These are phyloP conservation scores for Myopa tessellatipennis DNA, from an alignment of 2,888 invertebrate species.

Conservation along the genomic window DNA sequence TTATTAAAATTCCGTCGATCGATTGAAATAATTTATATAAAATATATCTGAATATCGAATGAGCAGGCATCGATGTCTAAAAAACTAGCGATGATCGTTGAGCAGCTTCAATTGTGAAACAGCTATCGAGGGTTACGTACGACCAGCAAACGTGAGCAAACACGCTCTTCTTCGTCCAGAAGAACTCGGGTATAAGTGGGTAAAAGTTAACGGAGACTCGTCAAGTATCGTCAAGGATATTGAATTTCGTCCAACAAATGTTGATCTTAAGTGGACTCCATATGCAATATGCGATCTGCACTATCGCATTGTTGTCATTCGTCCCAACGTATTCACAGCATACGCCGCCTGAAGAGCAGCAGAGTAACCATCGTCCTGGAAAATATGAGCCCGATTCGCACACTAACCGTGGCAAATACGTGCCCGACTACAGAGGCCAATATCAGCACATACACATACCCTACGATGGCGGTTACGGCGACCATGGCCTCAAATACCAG, in stretches of 20 bases:
- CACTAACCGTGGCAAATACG: slow-evolving; percentile 70
- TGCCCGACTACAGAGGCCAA: slow-evolving; percentile 71
- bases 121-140: slow-evolving; percentile 16
- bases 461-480: slow-evolving; percentile 71
- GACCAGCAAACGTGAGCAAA: slow-evolving; percentile 17
- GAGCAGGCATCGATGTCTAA: slow-evolving; percentile 14
- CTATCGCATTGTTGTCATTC: neutral
- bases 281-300: neutral
- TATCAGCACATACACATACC: slow-evolving; percentile 70
- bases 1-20: slow-evolving; percentile 38
- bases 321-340: slow-evolving; percentile 5
- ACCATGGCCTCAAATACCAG: slow-evolving; percentile 67
- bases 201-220: neutral
- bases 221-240: neutral
- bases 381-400: slow-evolving; percentile 58
- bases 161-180: neutral
- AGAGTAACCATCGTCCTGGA: slow-evolving; percentile 46
- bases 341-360: neutral
- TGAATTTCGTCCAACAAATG: neutral
- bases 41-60: slow-evolving; percentile 42
- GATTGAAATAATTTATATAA: slow-evolving; percentile 19
- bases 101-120: slow-evolving; percentile 31
- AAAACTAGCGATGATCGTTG: slow-evolving; percentile 21
- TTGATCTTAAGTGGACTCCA: neutral
- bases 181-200: neutral